These are phyloP conservation scores for Steromphala cineraria DNA, from an alignment of 2,888 invertebrate genomes.

Conservation along the genomic window DNA sequence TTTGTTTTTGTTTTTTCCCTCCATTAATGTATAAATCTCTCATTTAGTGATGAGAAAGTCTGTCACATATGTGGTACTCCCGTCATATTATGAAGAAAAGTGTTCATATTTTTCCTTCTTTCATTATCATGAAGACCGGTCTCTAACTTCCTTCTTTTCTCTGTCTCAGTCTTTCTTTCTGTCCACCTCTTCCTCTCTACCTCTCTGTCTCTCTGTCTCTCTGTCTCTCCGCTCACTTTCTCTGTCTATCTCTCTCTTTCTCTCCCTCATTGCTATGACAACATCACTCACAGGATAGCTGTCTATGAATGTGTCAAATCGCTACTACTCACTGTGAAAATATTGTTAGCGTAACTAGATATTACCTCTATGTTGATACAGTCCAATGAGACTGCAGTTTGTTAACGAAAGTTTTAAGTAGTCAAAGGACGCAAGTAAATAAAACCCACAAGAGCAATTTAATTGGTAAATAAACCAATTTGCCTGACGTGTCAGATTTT, in stretches of 20 bases:
- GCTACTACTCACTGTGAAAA: not conserved
- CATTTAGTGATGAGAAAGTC: no score
- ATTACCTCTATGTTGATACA: not conserved
- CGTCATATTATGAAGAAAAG: no score
- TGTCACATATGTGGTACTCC: no score
- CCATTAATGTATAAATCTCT: no score
- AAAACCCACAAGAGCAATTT: constrained; percentile 15
- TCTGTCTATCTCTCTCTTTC: no score
- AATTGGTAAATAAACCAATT: constrained; percentile 20
- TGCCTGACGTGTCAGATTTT: not conserved
- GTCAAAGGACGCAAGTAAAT: not conserved
- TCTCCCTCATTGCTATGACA: not conserved
- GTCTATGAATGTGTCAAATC: not conserved
- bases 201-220: not conserved
- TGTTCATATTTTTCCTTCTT: no score
- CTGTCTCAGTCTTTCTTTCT: no score
- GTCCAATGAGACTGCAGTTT: not conserved
- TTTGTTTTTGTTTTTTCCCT: no score
- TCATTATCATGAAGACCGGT: not conserved
- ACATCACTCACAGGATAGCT: not conserved
- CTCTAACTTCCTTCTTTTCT: not conserved
- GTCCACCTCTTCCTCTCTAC: no score
- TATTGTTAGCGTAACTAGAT: constrained; percentile 5
- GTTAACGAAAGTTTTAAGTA: not conserved
- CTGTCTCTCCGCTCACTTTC: no score